phyloP scores from a whole-genome alignment of 2,888 invertebrate species.

The Amblyjoppa fuscipennis region DNA sequence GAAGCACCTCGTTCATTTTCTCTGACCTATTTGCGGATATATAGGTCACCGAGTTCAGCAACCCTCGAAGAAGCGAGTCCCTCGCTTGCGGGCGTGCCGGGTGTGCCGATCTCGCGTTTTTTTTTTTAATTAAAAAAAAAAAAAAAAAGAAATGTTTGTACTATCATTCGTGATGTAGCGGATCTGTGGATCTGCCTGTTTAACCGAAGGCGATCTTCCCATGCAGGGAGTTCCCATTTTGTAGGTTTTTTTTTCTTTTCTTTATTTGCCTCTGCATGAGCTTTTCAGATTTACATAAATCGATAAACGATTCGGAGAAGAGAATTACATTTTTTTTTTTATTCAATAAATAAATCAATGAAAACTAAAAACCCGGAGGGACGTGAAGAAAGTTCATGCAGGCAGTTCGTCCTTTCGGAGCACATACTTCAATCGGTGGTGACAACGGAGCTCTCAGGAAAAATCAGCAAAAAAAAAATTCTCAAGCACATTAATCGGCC shows the following conservation, averaged over 20 bases:
- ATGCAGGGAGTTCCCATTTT: background rate
- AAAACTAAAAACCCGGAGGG: background rate
- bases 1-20: slow-evolving; percentile 74
- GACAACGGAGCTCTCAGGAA: background rate
- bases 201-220: background rate
- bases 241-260: background rate
- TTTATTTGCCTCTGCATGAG: background rate
- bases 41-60: slow-evolving; percentile 81
- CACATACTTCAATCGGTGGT: background rate
- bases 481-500: background rate
- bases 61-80: slow-evolving; percentile 72
- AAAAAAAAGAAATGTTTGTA: too few species aligned
- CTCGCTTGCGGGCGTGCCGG: slow-evolving; percentile 54
- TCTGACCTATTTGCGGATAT: slow-evolving; percentile 79
- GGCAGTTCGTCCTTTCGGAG: background rate
- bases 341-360: background rate
- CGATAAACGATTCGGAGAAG: background rate
- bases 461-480: background rate
- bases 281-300: background rate
- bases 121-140: background rate
- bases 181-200: background rate
- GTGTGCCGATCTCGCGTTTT: slow-evolving; percentile 25
- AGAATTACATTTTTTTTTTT: background rate
- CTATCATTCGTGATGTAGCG: background rate
- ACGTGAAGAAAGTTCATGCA: background rate